Conservation (phyloP, 2,797 vertebrate species). For the Chelonia mydas region DNA sequence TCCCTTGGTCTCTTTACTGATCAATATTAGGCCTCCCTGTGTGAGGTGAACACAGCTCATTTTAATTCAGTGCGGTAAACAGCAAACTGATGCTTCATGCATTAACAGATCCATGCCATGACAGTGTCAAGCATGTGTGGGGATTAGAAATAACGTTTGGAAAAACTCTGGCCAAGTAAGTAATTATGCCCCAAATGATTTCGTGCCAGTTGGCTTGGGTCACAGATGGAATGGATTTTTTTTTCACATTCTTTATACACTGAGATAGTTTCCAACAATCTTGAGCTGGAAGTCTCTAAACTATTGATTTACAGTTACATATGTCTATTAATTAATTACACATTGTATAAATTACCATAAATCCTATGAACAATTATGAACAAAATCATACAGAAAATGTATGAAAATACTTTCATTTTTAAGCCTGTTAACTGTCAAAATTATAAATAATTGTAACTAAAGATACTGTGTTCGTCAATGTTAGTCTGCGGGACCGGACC, state of each 20-base stretch:
- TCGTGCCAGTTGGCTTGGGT: constrained; percentile 74
- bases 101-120: constrained; percentile 62
- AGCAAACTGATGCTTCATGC: background rate
- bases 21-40: background rate
- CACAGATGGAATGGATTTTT: constrained; percentile 79
- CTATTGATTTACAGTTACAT: constrained; percentile 74
- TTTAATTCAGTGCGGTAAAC: constrained; percentile 25
- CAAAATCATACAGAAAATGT: constrained; percentile 40
- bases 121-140: constrained; percentile 39
- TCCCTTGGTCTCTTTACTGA: constrained; percentile 22
- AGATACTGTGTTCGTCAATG: constrained; percentile 17
- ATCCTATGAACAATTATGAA: constrained; percentile 49
- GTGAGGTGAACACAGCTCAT: constrained; percentile 46
- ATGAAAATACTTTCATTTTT: constrained; percentile 45
- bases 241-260: constrained; percentile 63
- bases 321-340: constrained; percentile 81
- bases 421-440: constrained; percentile 43
- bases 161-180: constrained; percentile 66
- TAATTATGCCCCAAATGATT: constrained; percentile 77
- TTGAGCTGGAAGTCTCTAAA: constrained; percentile 65
- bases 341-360: constrained; percentile 62
- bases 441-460: constrained; percentile 68
- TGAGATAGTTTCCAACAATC: constrained; percentile 68
- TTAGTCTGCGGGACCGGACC: constrained; percentile 78
- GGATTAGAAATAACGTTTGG: constrained; percentile 64